phyloP scores from a whole-genome alignment of 2,113 vertebrate genomes.

The Rousettus leschenaultii region DNA sequence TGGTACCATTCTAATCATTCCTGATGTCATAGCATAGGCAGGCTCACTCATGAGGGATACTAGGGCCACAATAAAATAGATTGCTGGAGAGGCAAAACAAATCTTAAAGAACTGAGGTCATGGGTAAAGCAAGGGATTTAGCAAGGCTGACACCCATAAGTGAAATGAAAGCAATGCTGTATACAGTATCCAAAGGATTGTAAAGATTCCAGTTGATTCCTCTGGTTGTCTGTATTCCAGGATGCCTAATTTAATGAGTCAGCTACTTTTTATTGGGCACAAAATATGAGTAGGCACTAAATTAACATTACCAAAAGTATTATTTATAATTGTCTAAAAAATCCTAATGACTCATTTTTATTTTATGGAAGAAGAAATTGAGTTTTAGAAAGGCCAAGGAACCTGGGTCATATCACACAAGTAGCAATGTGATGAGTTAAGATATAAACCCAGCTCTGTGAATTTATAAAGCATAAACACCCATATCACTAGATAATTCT shows the following conservation, averaged over 20 bases:
- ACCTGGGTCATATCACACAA: background rate
- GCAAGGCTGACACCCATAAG: background rate
- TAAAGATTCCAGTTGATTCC: background rate
- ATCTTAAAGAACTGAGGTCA: background rate
- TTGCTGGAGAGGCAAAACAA: background rate
- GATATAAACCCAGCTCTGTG: background rate
- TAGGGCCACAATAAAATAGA: background rate
- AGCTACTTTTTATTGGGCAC: background rate
- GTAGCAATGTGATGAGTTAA: background rate
- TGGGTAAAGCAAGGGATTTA: background rate
- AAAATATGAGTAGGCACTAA: background rate
- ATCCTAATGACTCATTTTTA: background rate
- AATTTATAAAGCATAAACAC: background rate
- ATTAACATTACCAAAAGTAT: background rate
- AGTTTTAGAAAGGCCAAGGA: background rate
- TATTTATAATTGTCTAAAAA: background rate
- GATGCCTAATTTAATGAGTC: background rate
- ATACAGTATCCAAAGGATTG: background rate
- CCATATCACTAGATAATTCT: too few relatives aligned
- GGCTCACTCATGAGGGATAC: fast-evolving
- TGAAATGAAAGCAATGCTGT: background rate
- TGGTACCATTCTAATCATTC: background rate
- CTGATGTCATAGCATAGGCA: background rate
- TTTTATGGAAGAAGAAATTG: background rate
- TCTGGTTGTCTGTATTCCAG: background rate